Evolutionary conservation across 2,113 vertebrate genomes (phyloP).

Genomic region (Mormyrus lacerda): DNA sequence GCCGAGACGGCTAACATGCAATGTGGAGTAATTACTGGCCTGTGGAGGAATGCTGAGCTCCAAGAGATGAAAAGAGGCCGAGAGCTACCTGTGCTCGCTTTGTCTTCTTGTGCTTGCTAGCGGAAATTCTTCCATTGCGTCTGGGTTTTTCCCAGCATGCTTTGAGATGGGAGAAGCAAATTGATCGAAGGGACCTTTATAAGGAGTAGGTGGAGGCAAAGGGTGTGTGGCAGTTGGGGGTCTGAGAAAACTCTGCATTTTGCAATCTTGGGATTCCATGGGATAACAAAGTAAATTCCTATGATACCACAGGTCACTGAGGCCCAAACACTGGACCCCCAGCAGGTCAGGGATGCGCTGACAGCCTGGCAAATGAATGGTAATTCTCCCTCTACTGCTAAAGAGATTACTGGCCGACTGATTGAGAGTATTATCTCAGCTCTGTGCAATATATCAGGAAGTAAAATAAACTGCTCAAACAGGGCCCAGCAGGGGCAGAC

Average conservation of each 20-base stretch:
- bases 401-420: slow-evolving; percentile 21
- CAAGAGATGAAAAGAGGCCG: neutral
- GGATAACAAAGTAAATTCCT: neutral
- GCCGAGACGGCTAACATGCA: neutral
- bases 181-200: neutral
- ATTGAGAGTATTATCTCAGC: slow-evolving; percentile 54
- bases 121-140: neutral
- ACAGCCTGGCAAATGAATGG: slow-evolving; percentile 32
- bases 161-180: neutral
- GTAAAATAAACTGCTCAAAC: slow-evolving; percentile 41
- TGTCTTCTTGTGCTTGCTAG: neutral
- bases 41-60: neutral
- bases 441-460: slow-evolving; percentile 57
- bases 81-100: neutral
- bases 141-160: neutral
- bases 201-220: neutral
- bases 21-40: neutral
- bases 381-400: slow-evolving; percentile 39
- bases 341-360: slow-evolving; percentile 8
- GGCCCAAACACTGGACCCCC: neutral
- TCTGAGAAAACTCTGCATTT: neutral
- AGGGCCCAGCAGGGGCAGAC: slow-evolving; percentile 19
- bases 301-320: neutral
- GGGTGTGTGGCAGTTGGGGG: neutral
- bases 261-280: neutral